A percentile compares a stretch with the other conserved stretches of the same genome.
phyloP scores from a whole-genome alignment of 2,888 invertebrate species.

The Podabrus alpinus region DNA sequence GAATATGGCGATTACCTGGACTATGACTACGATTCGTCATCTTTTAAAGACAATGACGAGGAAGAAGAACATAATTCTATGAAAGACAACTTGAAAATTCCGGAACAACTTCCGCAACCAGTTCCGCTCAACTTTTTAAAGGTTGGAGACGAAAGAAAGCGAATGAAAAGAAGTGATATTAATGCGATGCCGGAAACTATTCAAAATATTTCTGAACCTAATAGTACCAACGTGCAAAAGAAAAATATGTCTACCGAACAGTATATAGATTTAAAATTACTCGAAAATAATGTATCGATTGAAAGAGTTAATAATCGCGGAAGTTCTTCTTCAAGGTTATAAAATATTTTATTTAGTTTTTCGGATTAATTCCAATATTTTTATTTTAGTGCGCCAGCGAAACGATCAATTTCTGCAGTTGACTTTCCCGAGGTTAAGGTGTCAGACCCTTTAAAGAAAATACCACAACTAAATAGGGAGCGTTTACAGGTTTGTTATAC shows the following conservation, averaged over 20 bases:
- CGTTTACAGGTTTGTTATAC: slow-evolving; percentile 6
- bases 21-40: neutral
- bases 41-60: neutral
- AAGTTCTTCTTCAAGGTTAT: neutral
- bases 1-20: neutral
- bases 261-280: neutral
- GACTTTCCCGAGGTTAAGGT: neutral
- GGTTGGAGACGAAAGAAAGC: neutral
- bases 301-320: neutral
- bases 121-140: too few relatives aligned
- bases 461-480: slow-evolving; percentile 26
- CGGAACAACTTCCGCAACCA: neutral
- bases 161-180: neutral
- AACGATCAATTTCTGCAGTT: neutral
- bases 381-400: neutral
- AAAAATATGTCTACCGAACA: neutral
- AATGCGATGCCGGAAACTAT: neutral
- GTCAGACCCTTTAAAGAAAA: slow-evolving; percentile 5
- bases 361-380: neutral
- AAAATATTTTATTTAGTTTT: neutral
- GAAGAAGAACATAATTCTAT: neutral
- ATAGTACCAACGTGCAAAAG: slow-evolving; percentile 6
- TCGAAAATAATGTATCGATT: neutral
- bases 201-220: neutral
- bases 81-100: neutral